Evolutionary conservation across 2,797 vertebrate species (phyloP).

Genomic region (Sebastes minor): DNA sequence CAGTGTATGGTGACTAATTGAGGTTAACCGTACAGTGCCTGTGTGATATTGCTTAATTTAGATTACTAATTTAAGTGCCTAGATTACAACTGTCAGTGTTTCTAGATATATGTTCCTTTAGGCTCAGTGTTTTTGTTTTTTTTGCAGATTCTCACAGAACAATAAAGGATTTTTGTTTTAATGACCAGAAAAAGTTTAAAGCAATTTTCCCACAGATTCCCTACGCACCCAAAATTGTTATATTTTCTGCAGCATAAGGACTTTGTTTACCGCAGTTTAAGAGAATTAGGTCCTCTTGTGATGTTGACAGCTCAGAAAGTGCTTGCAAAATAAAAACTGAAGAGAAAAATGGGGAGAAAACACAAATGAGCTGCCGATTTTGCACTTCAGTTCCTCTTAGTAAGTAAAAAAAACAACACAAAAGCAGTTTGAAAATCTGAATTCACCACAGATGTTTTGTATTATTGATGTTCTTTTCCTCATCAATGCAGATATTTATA

Average conservation of each 20-base stretch:
- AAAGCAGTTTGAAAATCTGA: background rate
- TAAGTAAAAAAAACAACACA: background rate
- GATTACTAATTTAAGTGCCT: background rate
- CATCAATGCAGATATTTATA: background rate
- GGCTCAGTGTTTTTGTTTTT: background rate
- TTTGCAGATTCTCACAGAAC: background rate
- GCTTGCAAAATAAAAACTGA: background rate
- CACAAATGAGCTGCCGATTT: conserved; percentile 22
- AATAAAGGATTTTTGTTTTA: background rate
- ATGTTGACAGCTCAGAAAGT: conserved; percentile 1
- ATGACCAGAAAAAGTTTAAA: background rate
- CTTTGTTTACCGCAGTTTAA: background rate
- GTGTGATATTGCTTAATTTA: background rate
- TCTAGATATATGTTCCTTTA: background rate
- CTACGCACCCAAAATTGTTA: background rate
- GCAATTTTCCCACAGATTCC: background rate
- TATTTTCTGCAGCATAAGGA: background rate
- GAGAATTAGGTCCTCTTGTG: conserved; percentile 15
- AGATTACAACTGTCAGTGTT: background rate
- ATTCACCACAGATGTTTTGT: background rate
- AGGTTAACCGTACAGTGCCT: background rate
- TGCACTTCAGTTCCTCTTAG: background rate
- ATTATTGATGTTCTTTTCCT: background rate
- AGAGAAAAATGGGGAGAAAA: background rate
- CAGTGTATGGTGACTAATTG: background rate